Evolutionary conservation across 2,888 invertebrate genomes (phyloP).

Genomic region (Cryptosula pallasiana): DNA sequence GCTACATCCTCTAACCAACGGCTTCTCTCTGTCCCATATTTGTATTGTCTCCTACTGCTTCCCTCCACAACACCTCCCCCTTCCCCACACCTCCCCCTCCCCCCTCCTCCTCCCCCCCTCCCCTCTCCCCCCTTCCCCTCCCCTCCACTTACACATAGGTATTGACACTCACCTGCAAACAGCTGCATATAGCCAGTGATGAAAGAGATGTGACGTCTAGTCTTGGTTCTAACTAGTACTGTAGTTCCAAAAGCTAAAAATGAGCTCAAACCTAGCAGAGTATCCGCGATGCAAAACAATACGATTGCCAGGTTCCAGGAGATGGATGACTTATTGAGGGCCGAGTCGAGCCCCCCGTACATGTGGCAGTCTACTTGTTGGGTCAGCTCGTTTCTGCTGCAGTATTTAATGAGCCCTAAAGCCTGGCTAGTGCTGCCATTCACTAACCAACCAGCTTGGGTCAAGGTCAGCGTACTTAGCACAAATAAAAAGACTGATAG

Average conservation of each 20-base stretch:
- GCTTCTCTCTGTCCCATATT: too few species aligned
- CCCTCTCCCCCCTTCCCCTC: too few species aligned
- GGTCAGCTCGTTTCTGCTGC: background rate
- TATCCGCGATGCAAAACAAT: conserved; percentile 9
- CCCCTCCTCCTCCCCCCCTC: too few species aligned
- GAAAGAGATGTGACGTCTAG: background rate
- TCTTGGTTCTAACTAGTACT: background rate
- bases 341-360: background rate
- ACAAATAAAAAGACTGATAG: background rate
- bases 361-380: background rate
- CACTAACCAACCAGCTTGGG: conserved; percentile 5
- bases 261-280: background rate
- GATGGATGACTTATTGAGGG: background rate
- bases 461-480: background rate
- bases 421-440: background rate
- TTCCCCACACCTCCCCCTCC: too few species aligned
- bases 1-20: too few species aligned
- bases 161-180: conserved; percentile 16
- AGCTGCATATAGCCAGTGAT: conserved; percentile 9
- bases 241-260: conserved; percentile 6
- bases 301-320: conserved; percentile 5
- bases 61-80: too few species aligned
- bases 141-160: too few species aligned
- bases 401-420: conserved; percentile 4
- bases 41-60: too few species aligned